phyloP scores from a whole-genome alignment of 2,113 vertebrate genomes.

The Saguinus imperator region DNA sequence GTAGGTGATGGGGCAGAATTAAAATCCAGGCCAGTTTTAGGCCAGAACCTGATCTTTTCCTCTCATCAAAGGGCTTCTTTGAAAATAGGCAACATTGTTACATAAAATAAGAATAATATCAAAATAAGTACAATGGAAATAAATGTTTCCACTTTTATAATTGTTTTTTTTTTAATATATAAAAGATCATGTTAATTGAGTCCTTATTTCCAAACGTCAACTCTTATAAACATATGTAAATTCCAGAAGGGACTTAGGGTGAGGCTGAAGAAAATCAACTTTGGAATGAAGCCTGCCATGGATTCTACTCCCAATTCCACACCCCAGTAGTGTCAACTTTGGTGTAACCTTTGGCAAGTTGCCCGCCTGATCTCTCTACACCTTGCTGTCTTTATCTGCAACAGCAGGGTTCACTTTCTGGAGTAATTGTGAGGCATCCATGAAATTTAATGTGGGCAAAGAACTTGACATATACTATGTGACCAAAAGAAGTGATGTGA shows the following conservation, averaged over 20 bases:
- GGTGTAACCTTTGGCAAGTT: background rate
- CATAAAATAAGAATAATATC: background rate
- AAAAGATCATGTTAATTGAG: background rate
- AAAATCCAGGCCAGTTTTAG: background rate
- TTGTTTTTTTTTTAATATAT: background rate
- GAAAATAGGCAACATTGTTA: background rate
- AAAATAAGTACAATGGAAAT: background rate
- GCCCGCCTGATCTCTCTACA: background rate
- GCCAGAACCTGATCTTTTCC: background rate
- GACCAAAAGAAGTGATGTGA: background rate
- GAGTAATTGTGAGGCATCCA: background rate
- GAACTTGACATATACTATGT: background rate
- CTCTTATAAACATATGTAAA: background rate
- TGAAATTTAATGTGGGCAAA: background rate
- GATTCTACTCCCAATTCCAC: background rate
- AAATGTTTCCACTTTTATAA: constrained; percentile 1
- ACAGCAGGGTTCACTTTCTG: background rate
- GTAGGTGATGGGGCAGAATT: background rate
- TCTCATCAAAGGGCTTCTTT: background rate
- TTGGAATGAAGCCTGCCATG: background rate
- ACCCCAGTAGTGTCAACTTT: background rate
- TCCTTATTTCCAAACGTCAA: constrained; percentile 7
- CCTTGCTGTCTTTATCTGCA: background rate
- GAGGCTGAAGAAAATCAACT: background rate
- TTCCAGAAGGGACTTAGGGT: background rate